Base-by-base conservation (phyloP, 2,797 vertebrate genomes). In the Rachycentron canadum region DNA sequence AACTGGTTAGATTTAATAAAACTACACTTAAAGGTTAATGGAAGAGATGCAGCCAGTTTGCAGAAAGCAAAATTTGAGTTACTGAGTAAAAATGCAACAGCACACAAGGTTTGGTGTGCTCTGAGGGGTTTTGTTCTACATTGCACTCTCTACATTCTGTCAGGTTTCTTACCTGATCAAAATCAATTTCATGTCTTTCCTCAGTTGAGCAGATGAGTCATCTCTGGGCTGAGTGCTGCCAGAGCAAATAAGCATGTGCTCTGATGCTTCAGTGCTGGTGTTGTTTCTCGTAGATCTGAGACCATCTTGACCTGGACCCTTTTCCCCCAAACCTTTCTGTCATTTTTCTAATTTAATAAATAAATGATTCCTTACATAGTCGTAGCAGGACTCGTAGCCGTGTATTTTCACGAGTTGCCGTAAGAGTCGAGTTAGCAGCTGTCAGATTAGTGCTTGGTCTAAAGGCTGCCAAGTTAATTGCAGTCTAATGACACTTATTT, bases 121-220 rank as follows among this genome's bases (percentile, higher is more conserved):
- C 16, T 7, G 8, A 58, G 6, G 50, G 47, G 3, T 43, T 69
- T 47, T 36, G 41, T 52, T 23, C n/a, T 9, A 70, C 59, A 40
- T 28, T 58, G 6, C 40, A n/a, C 47, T 73, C 43, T 56, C 56
- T 55, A 69, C 26, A 47, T 69, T 30, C 69, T 49, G 69, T 75
- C 62, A 77, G 60, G 50, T 78, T 86, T 52, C 66, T 61, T 41
- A 78, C 50, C 56, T 78, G 60, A 77, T 90, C 26, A 74, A 68
- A 86, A 83, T 83, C 82, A 40, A 78, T 90, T 78, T 60, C 11
- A 62, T 68, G 64, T 73, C 65, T 81, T 82, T 78, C 60, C 63
- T 81, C 79, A 79, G 72, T 25, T 66, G 72, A 77, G 80, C 73
- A 78, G 73, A 82, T 71, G 70, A 79, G 78, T 71, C 75, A 74